These are phyloP conservation scores for Molothrus aeneus DNA, from an alignment of 2,797 vertebrate species.

Conservation along the genomic window DNA sequence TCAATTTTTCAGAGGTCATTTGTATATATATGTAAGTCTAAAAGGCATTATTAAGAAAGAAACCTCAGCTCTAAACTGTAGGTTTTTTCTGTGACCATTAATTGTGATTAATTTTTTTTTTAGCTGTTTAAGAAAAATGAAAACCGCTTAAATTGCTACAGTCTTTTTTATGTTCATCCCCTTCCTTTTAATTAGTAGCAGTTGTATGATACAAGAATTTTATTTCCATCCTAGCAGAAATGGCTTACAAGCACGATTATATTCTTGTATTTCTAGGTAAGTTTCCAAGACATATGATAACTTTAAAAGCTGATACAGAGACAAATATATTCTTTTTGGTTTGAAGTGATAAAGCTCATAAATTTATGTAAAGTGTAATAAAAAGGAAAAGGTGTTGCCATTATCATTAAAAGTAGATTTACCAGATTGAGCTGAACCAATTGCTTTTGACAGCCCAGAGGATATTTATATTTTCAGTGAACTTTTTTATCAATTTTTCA, in stretches of 20 bases:
- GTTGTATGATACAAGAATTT: not conserved
- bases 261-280: constrained; percentile 1
- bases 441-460: constrained; percentile 72
- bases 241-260: not conserved
- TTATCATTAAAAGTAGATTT: constrained; percentile 77
- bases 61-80: not conserved
- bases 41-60: not conserved
- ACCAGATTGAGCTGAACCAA: constrained; percentile 64
- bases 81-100: not conserved
- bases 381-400: constrained; percentile 73
- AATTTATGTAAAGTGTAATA: constrained; percentile 74
- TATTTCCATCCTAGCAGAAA: not conserved
- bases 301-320: constrained; percentile 15
- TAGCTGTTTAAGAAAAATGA: not conserved
- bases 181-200: not conserved
- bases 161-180: not conserved
- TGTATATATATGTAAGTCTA: not conserved
- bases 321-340: constrained; percentile 62
- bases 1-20: not conserved
- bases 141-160: not conserved
- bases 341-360: constrained; percentile 64
- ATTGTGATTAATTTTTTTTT: not conserved
- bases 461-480: constrained; percentile 72
- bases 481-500: constrained; percentile 71
- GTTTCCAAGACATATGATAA: not conserved